Percentiles rank a stretch among this genome's conserved stretches.
Evolutionary conservation across 2,888 invertebrate species (phyloP).

Genomic region (Drosophila austrosaltans): DNA sequence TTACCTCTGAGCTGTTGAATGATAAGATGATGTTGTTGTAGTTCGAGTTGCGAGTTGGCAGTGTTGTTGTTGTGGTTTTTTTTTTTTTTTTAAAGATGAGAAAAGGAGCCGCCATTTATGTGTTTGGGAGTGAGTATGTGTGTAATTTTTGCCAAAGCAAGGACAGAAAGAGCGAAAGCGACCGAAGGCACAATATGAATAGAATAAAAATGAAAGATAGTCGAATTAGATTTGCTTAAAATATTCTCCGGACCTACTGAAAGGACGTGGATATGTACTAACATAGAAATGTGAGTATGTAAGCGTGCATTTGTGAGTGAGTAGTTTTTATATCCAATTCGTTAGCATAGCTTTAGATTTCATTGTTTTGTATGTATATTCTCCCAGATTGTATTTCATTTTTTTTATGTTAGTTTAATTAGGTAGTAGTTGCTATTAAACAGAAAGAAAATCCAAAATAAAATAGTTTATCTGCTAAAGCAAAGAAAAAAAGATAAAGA

Average conservation of each 20-base stretch:
- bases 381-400: conserved; percentile 37
- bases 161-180: conserved; percentile 36
- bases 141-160: conserved; percentile 48
- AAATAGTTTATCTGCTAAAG: conserved; percentile 34
- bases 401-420: conserved; percentile 20
- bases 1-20: conserved; percentile 82
- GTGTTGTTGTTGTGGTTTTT: conserved; percentile 31
- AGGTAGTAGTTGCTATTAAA: conserved; percentile 39
- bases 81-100: conserved; percentile 35
- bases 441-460: conserved; percentile 12
- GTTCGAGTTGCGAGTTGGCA: conserved; percentile 34
- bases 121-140: conserved; percentile 32
- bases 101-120: conserved; percentile 48
- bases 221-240: conserved; percentile 84
- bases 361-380: conserved; percentile 50
- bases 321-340: conserved; percentile 52
- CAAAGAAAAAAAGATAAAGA: conserved; percentile 33
- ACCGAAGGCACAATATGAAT: conserved; percentile 50
- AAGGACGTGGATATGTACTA: conserved; percentile 51
- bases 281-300: conserved; percentile 30
- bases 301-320: conserved; percentile 20
- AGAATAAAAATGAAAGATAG: conserved; percentile 72
- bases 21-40: conserved; percentile 48
- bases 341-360: conserved; percentile 63
- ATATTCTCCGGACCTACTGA: conserved; percentile 83